These are phyloP conservation scores for Tarsius wallacei DNA, from an alignment of 2,797 vertebrate genomes.

Conservation along the genomic window DNA sequence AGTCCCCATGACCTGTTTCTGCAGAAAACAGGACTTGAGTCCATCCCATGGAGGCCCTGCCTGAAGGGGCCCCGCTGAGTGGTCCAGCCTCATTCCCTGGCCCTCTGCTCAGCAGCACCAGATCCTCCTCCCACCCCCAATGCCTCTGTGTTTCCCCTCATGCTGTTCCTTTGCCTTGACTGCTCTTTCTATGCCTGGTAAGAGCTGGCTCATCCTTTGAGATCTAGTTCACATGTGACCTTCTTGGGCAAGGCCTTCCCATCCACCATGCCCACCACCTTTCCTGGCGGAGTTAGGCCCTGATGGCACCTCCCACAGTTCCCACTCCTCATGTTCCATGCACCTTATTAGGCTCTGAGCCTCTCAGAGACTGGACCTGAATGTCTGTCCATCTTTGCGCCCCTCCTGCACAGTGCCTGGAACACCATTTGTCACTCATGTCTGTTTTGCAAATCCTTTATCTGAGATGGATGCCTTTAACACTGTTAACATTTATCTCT, in stretches of 20 bases:
- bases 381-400: neutral
- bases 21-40: neutral
- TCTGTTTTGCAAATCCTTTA: neutral
- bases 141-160: neutral
- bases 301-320: neutral
- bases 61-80: accelerated
- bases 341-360: neutral
- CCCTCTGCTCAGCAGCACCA: neutral
- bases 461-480: neutral
- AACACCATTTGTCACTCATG: neutral
- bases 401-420: neutral
- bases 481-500: neutral
- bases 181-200: neutral
- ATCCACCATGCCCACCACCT: neutral
- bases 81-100: neutral
- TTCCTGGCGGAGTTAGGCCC: neutral
- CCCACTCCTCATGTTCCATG: neutral
- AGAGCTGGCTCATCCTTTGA: neutral
- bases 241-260: neutral
- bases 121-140: too few relatives aligned
- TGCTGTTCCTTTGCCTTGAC: neutral
- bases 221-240: neutral
- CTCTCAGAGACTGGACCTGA: neutral
- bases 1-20: neutral
- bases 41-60: neutral